Percentiles rank a stretch among this genome's conserved stretches.
These are phyloP conservation scores for Drosophila bifasciata DNA, from an alignment of 1,140 invertebrate species.

Conservation along the genomic window DNA sequence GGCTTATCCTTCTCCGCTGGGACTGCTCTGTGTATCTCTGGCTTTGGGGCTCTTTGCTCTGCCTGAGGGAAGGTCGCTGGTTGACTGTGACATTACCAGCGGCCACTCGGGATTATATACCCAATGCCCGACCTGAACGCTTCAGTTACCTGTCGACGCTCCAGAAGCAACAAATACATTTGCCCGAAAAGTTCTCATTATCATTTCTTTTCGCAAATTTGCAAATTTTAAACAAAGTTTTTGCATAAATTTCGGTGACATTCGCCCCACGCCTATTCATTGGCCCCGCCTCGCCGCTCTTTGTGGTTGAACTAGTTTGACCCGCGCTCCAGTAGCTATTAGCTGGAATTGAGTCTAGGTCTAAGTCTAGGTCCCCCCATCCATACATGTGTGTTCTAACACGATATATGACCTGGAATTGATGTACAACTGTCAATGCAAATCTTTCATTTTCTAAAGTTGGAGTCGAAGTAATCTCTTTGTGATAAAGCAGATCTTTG, in stretches of 20 bases:
- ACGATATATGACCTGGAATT: too few species aligned
- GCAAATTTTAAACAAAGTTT: constrained; percentile 43
- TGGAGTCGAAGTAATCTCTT: too few species aligned
- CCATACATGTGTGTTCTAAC: too few species aligned
- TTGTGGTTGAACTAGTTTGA: constrained; percentile 53
- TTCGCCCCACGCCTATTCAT: constrained; percentile 17
- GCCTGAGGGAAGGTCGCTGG: constrained; percentile 55
- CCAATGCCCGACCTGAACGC: constrained; percentile 10
- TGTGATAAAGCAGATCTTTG: too few species aligned
- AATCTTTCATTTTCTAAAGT: too few species aligned
- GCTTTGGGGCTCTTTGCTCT: constrained; percentile 6
- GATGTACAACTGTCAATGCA: too few species aligned
- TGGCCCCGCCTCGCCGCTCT: background rate
- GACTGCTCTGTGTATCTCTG: background rate
- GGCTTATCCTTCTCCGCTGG: background rate
- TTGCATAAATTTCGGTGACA: constrained; percentile 66
- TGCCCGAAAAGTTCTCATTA: constrained; percentile 62
- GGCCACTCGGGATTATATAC: constrained; percentile 61
- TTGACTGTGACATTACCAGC: constrained; percentile 68
- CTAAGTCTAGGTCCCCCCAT: too few species aligned
- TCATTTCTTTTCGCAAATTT: constrained; percentile 70
- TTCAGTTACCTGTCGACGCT: too few species aligned
- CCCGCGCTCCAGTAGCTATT: constrained; percentile 21
- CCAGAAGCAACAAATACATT: constrained; percentile 4
- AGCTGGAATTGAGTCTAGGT: too few species aligned